phyloP scores from a whole-genome alignment of 2,113 vertebrate genomes.

The Bubalus kerabau region DNA sequence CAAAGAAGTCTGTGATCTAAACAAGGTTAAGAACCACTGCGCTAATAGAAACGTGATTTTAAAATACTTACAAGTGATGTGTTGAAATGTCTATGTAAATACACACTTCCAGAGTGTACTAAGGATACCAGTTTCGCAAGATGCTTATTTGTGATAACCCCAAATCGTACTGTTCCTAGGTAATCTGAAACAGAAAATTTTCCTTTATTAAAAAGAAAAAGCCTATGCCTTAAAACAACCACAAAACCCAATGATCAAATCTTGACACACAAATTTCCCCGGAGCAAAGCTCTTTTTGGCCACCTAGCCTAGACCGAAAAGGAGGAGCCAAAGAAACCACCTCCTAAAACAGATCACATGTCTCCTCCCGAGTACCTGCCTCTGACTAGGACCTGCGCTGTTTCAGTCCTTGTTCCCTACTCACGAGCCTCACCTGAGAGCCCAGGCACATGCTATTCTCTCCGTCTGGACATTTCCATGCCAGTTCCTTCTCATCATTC shows the following conservation, averaged over 20 bases:
- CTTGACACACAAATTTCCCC: background rate
- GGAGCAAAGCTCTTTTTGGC: background rate
- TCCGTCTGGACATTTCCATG: background rate
- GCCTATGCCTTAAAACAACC: constrained; percentile 52
- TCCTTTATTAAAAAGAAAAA: constrained; percentile 50
- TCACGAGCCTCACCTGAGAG: background rate
- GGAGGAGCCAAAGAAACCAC: background rate
- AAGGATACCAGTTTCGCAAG: constrained; percentile 90
- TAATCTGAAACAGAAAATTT: constrained; percentile 85
- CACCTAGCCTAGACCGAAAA: background rate
- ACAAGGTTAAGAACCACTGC: constrained; percentile 56
- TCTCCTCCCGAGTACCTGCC: background rate
- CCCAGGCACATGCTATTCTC: background rate
- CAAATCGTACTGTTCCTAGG: constrained; percentile 91
- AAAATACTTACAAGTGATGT: constrained; percentile 90
- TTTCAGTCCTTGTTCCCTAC: background rate
- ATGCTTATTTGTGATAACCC: constrained; percentile 89
- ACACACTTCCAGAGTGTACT: constrained; percentile 86
- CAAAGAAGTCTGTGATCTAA: constrained; percentile 38
- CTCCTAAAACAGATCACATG: background rate
- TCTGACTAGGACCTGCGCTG: background rate
- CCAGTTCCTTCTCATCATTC: background rate
- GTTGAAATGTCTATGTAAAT: constrained; percentile 93
- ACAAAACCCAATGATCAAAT: constrained; percentile 49
- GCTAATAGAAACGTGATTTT: background rate